phyloP scores from a whole-genome alignment of 2,113 vertebrate species.

The Struthidea cinerea region DNA sequence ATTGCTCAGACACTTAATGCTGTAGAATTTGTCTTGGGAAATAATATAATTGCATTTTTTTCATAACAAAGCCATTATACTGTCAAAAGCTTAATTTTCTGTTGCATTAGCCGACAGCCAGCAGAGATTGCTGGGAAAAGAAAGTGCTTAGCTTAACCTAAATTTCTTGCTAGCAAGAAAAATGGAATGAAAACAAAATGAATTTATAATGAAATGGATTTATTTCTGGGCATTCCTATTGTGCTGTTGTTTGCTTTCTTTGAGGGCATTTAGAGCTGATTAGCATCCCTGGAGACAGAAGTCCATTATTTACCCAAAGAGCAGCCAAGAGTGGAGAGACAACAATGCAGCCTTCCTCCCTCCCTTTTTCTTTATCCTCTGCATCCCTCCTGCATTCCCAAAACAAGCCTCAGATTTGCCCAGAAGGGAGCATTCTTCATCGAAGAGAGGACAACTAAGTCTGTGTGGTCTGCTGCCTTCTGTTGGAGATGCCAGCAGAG shows the following conservation, averaged over 20 bases:
- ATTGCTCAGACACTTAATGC: neutral
- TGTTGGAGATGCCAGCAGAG: neutral
- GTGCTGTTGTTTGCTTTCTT: constrained; percentile 49
- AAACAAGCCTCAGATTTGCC: neutral
- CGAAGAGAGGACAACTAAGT: neutral
- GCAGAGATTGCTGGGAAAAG: constrained; percentile 29
- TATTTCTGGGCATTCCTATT: constrained; percentile 34
- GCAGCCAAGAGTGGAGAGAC: neutral
- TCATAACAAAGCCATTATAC: constrained; percentile 33
- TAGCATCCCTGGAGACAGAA: constrained; percentile 33
- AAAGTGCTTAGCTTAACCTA: constrained; percentile 37
- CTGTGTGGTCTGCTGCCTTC: constrained; percentile 14
- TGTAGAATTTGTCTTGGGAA: constrained; percentile 30
- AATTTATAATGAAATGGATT: constrained; percentile 64
- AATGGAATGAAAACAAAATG: constrained; percentile 51
- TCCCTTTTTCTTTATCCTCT: neutral
- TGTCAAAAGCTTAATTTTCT: constrained; percentile 41
- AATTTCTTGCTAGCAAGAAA: constrained; percentile 40
- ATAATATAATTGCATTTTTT: constrained; percentile 37
- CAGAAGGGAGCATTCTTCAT: neutral
- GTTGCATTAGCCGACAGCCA: neutral
- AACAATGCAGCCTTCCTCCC: neutral
- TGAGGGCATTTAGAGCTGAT: constrained; percentile 22
- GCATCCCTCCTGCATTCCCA: neutral
- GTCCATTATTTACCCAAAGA: constrained; percentile 35